Percentiles rank a stretch among this genome's conserved stretches.
Evolutionary conservation across 2,888 invertebrate genomes (phyloP).

Genomic region (Mongoloraphidia duomilia): DNA sequence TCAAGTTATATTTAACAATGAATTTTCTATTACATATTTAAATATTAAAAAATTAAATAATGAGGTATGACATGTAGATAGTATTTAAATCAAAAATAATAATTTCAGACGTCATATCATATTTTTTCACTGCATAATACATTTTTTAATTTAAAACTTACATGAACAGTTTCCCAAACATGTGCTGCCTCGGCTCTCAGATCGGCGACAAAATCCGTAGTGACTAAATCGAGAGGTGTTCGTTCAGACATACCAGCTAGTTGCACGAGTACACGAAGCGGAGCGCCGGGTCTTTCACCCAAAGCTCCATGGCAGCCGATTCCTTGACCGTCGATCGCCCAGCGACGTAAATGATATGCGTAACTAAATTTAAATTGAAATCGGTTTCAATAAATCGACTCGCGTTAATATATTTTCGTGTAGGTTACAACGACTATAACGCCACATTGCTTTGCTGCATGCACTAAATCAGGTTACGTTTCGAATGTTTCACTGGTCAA

Average conservation of each 20-base stretch:
- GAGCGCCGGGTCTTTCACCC: slow-evolving; percentile 42
- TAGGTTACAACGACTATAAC: no score
- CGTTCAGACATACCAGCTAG: slow-evolving; percentile 80
- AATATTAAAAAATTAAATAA: not conserved
- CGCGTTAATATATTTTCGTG: no score
- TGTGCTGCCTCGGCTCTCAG: slow-evolving; percentile 87
- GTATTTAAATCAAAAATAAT: no score
- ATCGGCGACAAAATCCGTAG: slow-evolving; percentile 82
- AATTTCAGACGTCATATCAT: no score
- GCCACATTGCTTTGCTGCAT: no score
- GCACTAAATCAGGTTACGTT: no score
- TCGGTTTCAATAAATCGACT: no score
- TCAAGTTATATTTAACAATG: not conserved
- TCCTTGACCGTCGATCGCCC: slow-evolving; percentile 72
- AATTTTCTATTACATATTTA: not conserved
- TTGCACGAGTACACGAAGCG: slow-evolving; percentile 68
- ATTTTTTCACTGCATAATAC: no score
- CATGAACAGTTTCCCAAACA: slow-evolving; percentile 66
- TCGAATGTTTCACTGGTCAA: no score
- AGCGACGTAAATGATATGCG: slow-evolving; percentile 76
- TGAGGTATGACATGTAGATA: no score
- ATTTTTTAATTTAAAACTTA: not conserved
- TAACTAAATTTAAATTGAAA: slow-evolving; percentile 36
- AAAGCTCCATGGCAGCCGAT: slow-evolving; percentile 60
- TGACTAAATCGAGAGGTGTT: slow-evolving; percentile 64